Base-by-base conservation (phyloP, 2,797 vertebrate species). In the Threskiornis aethiopicus region DNA sequence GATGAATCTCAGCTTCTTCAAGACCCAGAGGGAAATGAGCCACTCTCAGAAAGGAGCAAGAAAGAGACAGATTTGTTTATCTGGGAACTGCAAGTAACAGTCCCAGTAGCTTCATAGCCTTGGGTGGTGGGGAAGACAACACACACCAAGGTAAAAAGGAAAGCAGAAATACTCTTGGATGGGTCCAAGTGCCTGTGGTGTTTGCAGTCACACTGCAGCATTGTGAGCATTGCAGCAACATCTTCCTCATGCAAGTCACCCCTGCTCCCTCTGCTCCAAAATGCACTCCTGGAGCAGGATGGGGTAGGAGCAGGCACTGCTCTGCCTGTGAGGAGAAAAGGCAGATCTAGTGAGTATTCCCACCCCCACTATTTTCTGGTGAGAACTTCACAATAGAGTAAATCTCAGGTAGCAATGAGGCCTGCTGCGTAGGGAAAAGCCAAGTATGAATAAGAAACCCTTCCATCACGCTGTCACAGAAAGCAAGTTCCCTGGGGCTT, bases 391-490 rank as follows among this genome's bases (percentile, higher is more conserved):
- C 95, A 95, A 96, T 83, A 95, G 90, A 95, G 94, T 94, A 97
- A 97, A 97, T 96, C 93, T 96, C 70, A 79, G 96, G 95, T 92
- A 98, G 90, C 94, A 66, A 11, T 6, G 93, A 95, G 81, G 47
- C 95, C 92, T 84, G 90, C 91, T 94, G 93, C 0, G 57, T 52
- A 49, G 87, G 85, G 94, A 95, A 97, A 96, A 90, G 94, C 75
- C 64, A 87, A 73, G 72, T 91, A 91, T 95, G 96, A 95, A 96
- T 97, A 96, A 96, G 93, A 97, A 98, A 89, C 90, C 89, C 87
- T 97, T 97, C 96, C 96, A 97, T 97, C 97, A 97, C 5, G 2
- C 87, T 95, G 96, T 95, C 97, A 94, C 59, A 93, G 86, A 96
- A 96, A 97, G 87, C 62, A 5, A 94, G 95, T 37, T 97, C 97